A percentile compares a stretch with the other conserved stretches of the same genome.
Conservation (phyloP, 2,113 vertebrate species). For the Alligator mississippiensis region DNA sequence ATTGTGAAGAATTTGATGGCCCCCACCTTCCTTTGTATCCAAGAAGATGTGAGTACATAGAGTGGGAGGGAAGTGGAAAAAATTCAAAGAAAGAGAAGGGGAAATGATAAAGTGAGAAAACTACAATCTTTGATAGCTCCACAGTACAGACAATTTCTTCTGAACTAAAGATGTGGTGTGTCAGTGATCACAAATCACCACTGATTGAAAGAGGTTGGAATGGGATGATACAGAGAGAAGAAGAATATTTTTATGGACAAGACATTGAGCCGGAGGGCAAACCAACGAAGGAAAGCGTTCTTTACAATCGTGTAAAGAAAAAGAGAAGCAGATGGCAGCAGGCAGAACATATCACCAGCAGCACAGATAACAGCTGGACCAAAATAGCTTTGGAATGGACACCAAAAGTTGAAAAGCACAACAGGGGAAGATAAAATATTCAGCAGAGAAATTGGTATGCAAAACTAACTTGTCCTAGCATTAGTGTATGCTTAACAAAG, state of each 20-base stretch:
- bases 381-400: slow-evolving; percentile 66
- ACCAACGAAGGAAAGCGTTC: neutral
- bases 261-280: slow-evolving; percentile 12
- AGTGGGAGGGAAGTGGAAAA: neutral
- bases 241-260: slow-evolving; percentile 25
- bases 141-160: neutral
- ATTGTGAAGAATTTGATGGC: neutral
- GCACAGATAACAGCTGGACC: slow-evolving; percentile 37
- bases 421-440: slow-evolving; percentile 40
- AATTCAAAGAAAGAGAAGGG: neutral
- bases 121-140: neutral
- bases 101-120: neutral
- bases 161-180: slow-evolving; percentile 12
- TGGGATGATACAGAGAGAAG: neutral
- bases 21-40: neutral
- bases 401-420: slow-evolving; percentile 39
- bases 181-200: neutral
- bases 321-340: slow-evolving; percentile 34
- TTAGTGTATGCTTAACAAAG: neutral
- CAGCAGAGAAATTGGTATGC: slow-evolving; percentile 16
- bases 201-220: neutral
- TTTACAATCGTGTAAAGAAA: slow-evolving; percentile 16
- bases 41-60: neutral
- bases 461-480: neutral
- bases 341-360: slow-evolving; percentile 24